Conservation (phyloP, 2,797 vertebrate genomes). For the Eidolon dupreanum region DNA sequence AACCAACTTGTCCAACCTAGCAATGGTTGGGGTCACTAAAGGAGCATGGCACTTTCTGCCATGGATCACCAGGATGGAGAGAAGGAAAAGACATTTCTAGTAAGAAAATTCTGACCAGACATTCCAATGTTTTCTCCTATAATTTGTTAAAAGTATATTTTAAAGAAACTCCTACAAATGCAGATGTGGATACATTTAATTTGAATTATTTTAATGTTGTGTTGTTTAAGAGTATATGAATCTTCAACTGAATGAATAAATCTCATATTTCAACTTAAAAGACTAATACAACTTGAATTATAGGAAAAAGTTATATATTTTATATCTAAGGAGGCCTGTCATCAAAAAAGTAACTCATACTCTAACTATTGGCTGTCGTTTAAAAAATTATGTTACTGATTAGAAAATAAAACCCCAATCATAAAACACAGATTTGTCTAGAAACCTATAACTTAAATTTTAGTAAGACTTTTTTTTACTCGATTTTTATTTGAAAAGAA, state of each 20-base stretch:
- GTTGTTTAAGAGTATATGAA: constrained; percentile 2
- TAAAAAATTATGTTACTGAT: not conserved
- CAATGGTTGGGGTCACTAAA: not conserved
- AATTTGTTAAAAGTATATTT: constrained; percentile 13
- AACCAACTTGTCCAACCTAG: not conserved
- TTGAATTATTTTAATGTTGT: constrained; percentile 16
- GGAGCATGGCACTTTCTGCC: not conserved
- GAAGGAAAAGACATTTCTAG: not conserved
- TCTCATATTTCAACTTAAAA: constrained; percentile 28
- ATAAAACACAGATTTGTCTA: not conserved
- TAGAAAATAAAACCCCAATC: constrained; percentile 13
- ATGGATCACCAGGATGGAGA: not conserved
- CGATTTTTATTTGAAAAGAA: not conserved
- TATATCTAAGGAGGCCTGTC: not conserved
- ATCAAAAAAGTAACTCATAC: not conserved
- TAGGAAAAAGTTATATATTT: not conserved
- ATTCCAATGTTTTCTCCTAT: not conserved
- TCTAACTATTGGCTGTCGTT: not conserved
- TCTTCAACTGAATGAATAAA: constrained; percentile 10
- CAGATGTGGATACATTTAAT: not conserved
- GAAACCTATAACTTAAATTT: constrained; percentile 9
- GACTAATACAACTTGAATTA: not conserved
- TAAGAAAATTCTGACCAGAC: not conserved
- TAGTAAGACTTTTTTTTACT: not conserved
- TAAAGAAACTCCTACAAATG: constrained; percentile 23